Evolutionary conservation across 1,140 invertebrate genomes (phyloP), one percentile per base, ranked within the genome.

Genomic region (Bombus turneri): DNA sequence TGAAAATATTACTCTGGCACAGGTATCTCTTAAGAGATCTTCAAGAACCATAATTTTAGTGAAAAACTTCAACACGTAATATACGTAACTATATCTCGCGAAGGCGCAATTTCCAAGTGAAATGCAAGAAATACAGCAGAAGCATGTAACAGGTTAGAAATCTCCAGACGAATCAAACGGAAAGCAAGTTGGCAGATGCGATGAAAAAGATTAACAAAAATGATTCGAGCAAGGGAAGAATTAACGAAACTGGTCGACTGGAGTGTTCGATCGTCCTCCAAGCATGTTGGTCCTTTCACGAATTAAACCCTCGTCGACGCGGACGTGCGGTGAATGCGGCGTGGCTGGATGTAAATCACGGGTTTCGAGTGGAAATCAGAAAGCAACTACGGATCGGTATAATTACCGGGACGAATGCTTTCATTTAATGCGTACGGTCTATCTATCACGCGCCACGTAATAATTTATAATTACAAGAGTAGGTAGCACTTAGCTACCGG

Each of bases 391-490:
- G 81, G 87, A 92, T 92, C 89, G 76, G 90, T 91, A 91, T 92
- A 93, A 92, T 93, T 92, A 92, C 86, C 85, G 88, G 87, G 85
- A 87, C 88, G 87, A 90, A 83, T 90, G 76, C 87, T 90, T 90
- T 89, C 89, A 90, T 92, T 93, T 92, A 92, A 91, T 86, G 91
- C 88, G 79, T 81, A 89, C 88, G 85, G 87, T 89, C 89, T 90
- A 92, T 92, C 88, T 92, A 92, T 92, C 92, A 92, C 91, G 87
- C 86, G 88, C 83, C 89, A 88, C 82, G 91, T 91, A 92, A 93
- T 92, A 92, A 90, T 93, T 93, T 93, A 92, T 93, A 92, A 93
- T 93, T 92, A 92, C 88, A 90, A 92, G 86, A 89, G 89, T 91
- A 87, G 92, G 91, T 91, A 91, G 91, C 89, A 92, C 81, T 91